These are phyloP conservation scores for Brachionus rotundiformis DNA, from an alignment of 1,140 invertebrate genomes.

Conservation along the genomic window DNA sequence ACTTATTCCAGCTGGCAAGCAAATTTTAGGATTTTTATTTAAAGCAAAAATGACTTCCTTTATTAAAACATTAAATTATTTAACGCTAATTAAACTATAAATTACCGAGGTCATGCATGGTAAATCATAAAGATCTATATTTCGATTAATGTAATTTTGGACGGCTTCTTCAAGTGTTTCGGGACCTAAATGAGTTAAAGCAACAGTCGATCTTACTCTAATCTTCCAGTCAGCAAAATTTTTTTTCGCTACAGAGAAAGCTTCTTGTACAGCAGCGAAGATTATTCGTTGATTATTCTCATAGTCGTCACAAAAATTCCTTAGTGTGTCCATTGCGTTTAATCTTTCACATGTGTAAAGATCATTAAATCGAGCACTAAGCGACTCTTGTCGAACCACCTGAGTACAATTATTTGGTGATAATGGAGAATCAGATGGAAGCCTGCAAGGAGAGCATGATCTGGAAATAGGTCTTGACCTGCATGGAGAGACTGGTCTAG, in stretches of 20 bases:
- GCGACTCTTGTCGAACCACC: constrained; percentile 35
- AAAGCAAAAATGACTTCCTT: constrained; percentile 62
- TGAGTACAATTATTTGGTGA: constrained; percentile 29
- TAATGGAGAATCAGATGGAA: constrained; percentile 3
- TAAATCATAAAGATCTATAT: constrained; percentile 62
- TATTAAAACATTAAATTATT: not conserved
- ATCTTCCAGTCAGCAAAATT: constrained; percentile 64
- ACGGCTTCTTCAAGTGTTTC: constrained; percentile 64
- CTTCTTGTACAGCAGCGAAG: constrained; percentile 61
- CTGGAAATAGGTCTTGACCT: constrained; percentile 17
- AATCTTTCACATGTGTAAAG: constrained; percentile 61
- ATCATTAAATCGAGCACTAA: constrained; percentile 61
- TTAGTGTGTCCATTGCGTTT: constrained; percentile 61
- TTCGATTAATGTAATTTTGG: constrained; percentile 64
- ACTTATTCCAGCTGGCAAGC: constrained; percentile 58
- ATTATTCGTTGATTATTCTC: constrained; percentile 63
- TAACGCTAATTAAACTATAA: not conserved
- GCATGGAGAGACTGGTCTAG: constrained; percentile 1
- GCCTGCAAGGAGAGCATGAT: not conserved
- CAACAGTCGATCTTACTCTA: constrained; percentile 61
- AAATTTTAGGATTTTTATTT: constrained; percentile 60
- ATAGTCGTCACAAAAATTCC: constrained; percentile 60
- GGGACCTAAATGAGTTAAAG: constrained; percentile 61
- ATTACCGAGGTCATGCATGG: constrained; percentile 61
- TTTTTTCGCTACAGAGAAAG: constrained; percentile 61